Percentiles rank a stretch among this genome's conserved stretches.
phyloP scores from a whole-genome alignment of 53 echinoderm and acorn worm genomes.

The Temnopleurus reevesii region DNA sequence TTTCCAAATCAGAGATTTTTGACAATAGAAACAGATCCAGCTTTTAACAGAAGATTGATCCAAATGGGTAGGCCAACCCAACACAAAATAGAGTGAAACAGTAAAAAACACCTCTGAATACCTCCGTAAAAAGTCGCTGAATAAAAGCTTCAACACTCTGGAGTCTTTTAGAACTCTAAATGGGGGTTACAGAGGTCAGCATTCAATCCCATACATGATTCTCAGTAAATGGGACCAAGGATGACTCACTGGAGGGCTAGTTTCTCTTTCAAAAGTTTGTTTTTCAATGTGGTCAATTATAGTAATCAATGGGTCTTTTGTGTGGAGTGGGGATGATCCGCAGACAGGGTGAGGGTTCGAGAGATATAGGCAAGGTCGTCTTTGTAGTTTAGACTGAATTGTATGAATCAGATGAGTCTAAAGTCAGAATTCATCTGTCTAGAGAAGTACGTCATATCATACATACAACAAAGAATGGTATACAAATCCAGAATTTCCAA shows the following conservation, averaged over 20 bases:
- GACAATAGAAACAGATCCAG: too few species aligned
- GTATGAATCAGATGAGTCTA: background rate
- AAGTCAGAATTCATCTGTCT: background rate
- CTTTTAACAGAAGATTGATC: too few species aligned
- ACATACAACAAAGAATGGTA: too few species aligned
- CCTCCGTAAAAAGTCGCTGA: too few species aligned
- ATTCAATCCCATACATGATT: background rate
- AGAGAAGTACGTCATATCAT: background rate
- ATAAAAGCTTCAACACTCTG: too few species aligned
- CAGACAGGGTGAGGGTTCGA: background rate
- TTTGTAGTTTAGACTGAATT: background rate
- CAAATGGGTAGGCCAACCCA: too few species aligned
- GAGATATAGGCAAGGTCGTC: background rate
- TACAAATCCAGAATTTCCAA: too few species aligned
- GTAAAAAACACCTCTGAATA: too few species aligned
- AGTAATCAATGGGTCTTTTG: conserved; percentile 18
- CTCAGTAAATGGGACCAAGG: background rate
- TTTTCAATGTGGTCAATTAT: conserved; percentile 26
- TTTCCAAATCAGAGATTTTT: too few species aligned
- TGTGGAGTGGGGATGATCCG: background rate
- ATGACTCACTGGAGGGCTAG: background rate
- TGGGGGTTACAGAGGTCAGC: conserved; percentile 14
- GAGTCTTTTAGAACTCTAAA: conserved; percentile 12
- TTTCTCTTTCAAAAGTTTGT: conserved; percentile 14
- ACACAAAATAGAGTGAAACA: too few species aligned